Conservation (phyloP, 1,140 invertebrate genomes). For the Drosophila quadrilineata region DNA sequence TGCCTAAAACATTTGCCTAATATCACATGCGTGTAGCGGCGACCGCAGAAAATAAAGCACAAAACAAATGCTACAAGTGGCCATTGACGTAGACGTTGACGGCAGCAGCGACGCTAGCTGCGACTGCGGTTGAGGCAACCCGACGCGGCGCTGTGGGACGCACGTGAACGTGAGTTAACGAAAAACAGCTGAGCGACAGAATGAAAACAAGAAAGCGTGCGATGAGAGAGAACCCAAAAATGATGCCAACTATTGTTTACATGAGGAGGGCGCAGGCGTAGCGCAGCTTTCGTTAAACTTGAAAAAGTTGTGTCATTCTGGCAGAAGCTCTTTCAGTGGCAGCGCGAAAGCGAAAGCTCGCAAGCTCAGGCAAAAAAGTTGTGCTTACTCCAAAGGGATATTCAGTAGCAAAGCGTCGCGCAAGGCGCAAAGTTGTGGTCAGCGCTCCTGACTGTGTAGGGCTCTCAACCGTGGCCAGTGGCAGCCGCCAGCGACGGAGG, state of each 20-base stretch:
- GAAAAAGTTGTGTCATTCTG: conserved; percentile 24
- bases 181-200: conserved; percentile 47
- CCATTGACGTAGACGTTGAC: conserved; percentile 1
- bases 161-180: conserved; percentile 26
- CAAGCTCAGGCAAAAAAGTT: conserved; percentile 35
- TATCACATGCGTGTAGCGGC: conserved; percentile 40
- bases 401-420: conserved; percentile 54
- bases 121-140: neutral
- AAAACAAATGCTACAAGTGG: conserved; percentile 50
- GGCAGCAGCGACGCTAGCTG: conserved; percentile 5
- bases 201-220: conserved; percentile 31
- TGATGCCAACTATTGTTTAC: conserved; percentile 48
- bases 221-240: conserved; percentile 28
- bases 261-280: conserved; percentile 48
- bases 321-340: conserved; percentile 34
- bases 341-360: conserved; percentile 48
- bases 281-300: conserved; percentile 45
- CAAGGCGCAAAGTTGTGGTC: conserved; percentile 55
- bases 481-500: neutral
- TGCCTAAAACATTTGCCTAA: too few relatives aligned
- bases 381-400: conserved; percentile 31
- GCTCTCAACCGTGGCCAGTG: neutral
- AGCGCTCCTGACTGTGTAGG: conserved; percentile 5
- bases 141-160: conserved; percentile 24
- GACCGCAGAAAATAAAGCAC: conserved; percentile 9